Evolutionary conservation across 2,113 vertebrate species (phyloP).

Genomic region (Chrysochloris asiatica): DNA sequence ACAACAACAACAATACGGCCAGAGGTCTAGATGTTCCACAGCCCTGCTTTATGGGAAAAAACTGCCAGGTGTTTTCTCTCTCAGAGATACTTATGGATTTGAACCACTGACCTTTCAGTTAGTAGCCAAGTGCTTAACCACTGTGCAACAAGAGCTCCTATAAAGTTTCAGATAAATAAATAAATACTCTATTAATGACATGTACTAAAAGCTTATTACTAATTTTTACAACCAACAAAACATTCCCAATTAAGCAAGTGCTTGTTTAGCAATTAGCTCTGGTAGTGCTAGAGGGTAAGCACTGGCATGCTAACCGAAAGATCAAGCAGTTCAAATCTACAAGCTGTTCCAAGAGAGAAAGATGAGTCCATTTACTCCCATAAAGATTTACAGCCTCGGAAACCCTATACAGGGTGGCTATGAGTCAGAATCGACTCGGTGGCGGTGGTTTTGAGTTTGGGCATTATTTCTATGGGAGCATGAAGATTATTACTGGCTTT

Average conservation of each 20-base stretch:
- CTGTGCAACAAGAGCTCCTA: not conserved
- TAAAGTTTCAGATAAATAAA: not conserved
- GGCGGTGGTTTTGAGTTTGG: too few species aligned
- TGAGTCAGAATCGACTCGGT: too few species aligned
- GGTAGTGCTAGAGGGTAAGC: too few species aligned
- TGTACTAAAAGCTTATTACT: not conserved
- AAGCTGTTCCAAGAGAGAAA: too few species aligned
- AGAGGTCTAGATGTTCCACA: too few species aligned
- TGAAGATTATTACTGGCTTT: not conserved
- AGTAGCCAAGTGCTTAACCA: not conserved
- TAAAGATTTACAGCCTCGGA: too few species aligned
- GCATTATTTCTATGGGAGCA: not conserved
- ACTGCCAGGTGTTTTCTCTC: not conserved
- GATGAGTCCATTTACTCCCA: too few species aligned
- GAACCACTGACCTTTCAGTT: not conserved
- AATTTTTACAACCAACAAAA: slow-evolving; percentile 34
- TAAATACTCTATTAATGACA: not conserved
- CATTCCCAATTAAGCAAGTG: slow-evolving; percentile 1
- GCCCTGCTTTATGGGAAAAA: not conserved
- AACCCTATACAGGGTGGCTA: too few species aligned
- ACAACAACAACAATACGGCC: too few species aligned
- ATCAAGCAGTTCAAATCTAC: too few species aligned
- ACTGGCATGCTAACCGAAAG: too few species aligned
- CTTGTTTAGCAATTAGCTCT: not conserved
- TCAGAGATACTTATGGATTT: not conserved